Evolutionary conservation across 2,888 invertebrate species (phyloP), one percentile per base, ranked within the genome.

Genomic region (Drosophila ezoana): DNA sequence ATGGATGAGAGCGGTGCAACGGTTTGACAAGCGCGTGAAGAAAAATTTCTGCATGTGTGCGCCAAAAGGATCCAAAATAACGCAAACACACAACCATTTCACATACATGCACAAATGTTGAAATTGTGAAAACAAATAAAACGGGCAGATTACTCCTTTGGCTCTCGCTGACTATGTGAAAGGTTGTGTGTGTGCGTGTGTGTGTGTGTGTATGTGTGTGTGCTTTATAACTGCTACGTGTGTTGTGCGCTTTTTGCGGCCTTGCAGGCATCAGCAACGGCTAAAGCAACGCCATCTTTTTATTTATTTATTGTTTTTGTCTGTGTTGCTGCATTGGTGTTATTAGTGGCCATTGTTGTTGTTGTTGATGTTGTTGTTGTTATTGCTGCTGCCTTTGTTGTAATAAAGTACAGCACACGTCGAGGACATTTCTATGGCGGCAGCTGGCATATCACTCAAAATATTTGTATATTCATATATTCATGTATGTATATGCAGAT

Each of bases 11-110:
- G 84, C 87, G 76, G 68, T 87, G 84, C 87, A 85, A 78, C 72
- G 84, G 78, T 85, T 87, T 87, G 84, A 85, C 87, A 84, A 87
- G 74, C 84, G 84, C 81, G 84, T 84, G 81, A 85, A 84, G 84
- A 84, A 84, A 78, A 72, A 85, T 85, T 85, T 85, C 84, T 85
- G 87, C 76, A 74, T 85, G 84, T 84, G 80, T 76, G 79, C 69
- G 72, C 73, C 67, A 66, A 63, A 71, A 60, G 52, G 60, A 56
- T 57, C 41, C 61, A 37, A 57, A 75, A 68, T 49, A 67, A 56
- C 37, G 59, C 35, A 70, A 49, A 63, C 37, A 53, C 44, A 56
- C 47, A 72, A 49, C 43, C 45, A 51, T 64, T 45, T 35, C 62
- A 61, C 38, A 72, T 58, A 73, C 60, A 67, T 40, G 38, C 62